Conservation (phyloP, 2,888 invertebrate species). For the Perdita meconis region DNA sequence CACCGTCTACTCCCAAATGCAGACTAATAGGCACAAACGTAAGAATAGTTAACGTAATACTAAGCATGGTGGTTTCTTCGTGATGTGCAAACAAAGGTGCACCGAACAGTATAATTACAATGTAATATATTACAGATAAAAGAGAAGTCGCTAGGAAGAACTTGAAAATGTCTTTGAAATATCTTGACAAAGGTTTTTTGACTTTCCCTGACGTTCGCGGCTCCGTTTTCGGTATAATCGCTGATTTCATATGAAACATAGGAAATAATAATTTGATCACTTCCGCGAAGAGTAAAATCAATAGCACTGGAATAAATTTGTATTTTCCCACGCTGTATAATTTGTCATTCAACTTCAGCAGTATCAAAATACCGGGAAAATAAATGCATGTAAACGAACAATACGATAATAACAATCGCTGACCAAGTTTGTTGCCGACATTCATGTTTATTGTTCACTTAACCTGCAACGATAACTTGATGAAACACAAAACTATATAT, state of each 20-base stretch:
- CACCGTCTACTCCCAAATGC: constrained; percentile 87
- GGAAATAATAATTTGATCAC: constrained; percentile 85
- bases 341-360: constrained; percentile 86
- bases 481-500: background rate
- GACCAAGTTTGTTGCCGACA: constrained; percentile 58
- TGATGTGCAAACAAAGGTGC: constrained; percentile 88
- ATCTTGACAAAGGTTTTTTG: constrained; percentile 83
- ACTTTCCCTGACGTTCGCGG: constrained; percentile 80
- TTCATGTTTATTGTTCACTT: constrained; percentile 34
- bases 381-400: constrained; percentile 88
- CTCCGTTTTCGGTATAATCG: constrained; percentile 76
- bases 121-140: constrained; percentile 86
- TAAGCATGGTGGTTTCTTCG: constrained; percentile 89
- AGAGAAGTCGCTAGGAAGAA: constrained; percentile 84
- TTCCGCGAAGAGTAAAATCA: constrained; percentile 85
- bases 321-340: constrained; percentile 87
- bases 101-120: constrained; percentile 88
- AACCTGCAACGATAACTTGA: constrained; percentile 31
- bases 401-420: constrained; percentile 83
- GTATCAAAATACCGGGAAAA: constrained; percentile 86
- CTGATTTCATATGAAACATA: constrained; percentile 72
- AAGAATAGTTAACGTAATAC: constrained; percentile 87
- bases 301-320: constrained; percentile 82
- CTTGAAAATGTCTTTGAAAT: constrained; percentile 85
- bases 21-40: constrained; percentile 88